Evolutionary conservation across 1,140 invertebrate genomes (phyloP).

Genomic region (Antheraea mylitta): DNA sequence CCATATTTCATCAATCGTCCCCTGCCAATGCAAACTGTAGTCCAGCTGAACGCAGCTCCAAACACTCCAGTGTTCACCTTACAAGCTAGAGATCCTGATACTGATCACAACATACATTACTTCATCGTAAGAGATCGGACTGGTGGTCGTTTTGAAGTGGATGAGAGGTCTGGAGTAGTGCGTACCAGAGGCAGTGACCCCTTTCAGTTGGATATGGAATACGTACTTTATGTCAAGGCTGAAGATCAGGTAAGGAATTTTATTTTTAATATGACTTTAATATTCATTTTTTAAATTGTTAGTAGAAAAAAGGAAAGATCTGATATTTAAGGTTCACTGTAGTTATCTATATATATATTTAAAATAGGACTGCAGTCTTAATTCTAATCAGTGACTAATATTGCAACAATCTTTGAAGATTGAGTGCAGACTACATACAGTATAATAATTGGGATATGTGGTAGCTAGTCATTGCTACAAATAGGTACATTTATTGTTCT

Average conservation of each 20-base stretch:
- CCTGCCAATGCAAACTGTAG: constrained; percentile 96
- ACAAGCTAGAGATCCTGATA: constrained; percentile 95
- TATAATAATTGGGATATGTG: too few species aligned
- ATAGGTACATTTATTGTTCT: too few species aligned
- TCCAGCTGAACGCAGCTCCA: constrained; percentile 95
- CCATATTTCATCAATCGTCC: constrained; percentile 97
- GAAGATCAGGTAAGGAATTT: constrained; percentile 87
- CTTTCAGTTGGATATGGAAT: constrained; percentile 97
- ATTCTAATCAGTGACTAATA: too few species aligned
- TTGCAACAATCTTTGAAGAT: too few species aligned
- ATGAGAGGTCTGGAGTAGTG: constrained; percentile 96
- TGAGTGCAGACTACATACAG: too few species aligned
- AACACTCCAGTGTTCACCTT: constrained; percentile 96
- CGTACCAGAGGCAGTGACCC: constrained; percentile 93
- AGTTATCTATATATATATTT: too few species aligned
- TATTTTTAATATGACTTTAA: neutral
- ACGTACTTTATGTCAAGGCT: constrained; percentile 97
- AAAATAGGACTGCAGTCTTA: too few species aligned
- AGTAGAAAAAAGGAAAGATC: too few species aligned
- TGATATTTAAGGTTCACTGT: too few species aligned
- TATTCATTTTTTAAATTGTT: neutral
- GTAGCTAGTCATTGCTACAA: too few species aligned
- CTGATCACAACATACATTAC: constrained; percentile 97
- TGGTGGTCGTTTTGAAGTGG: constrained; percentile 90
- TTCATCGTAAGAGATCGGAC: constrained; percentile 95